These are phyloP conservation scores for Coenobita brevimanus DNA, from an alignment of 1,140 invertebrate species.

Conservation along the genomic window DNA sequence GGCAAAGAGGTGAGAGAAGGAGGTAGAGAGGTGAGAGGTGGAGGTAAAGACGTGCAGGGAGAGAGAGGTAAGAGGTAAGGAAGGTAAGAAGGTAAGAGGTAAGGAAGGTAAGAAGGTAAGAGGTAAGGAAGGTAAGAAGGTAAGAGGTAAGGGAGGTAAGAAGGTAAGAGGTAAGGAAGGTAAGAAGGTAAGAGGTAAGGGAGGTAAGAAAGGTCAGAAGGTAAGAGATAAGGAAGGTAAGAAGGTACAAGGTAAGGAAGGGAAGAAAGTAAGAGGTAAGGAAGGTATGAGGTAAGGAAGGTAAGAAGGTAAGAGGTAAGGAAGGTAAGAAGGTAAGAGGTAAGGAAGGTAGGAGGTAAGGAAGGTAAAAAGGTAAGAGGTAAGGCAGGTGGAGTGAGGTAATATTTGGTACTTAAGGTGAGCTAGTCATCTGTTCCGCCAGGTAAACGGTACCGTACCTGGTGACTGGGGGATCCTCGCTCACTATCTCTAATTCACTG, in stretches of 20 bases:
- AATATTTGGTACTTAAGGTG: too few relatives aligned
- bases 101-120: neutral
- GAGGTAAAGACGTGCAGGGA: neutral
- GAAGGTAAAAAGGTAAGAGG: too few relatives aligned
- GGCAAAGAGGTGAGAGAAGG: neutral
- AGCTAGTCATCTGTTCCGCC: too few relatives aligned
- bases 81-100: neutral
- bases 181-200: neutral
- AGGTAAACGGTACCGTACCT: too few relatives aligned
- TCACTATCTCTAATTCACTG: too few relatives aligned
- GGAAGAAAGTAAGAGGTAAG: neutral
- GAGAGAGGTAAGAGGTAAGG: neutral
- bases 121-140: neutral
- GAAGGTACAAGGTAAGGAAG: neutral
- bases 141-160: neutral
- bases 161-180: neutral
- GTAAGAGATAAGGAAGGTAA: too few relatives aligned
- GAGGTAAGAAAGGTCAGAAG: neutral
- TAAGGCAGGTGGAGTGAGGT: too few relatives aligned
- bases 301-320: too few relatives aligned
- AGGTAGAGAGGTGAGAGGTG: neutral
- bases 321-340: too few relatives aligned
- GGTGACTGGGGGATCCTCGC: too few relatives aligned
- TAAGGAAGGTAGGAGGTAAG: too few relatives aligned
- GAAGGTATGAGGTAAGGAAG: neutral